Evolutionary conservation across 2,113 vertebrate species (phyloP).

Genomic region (Ellobius talpinus): DNA sequence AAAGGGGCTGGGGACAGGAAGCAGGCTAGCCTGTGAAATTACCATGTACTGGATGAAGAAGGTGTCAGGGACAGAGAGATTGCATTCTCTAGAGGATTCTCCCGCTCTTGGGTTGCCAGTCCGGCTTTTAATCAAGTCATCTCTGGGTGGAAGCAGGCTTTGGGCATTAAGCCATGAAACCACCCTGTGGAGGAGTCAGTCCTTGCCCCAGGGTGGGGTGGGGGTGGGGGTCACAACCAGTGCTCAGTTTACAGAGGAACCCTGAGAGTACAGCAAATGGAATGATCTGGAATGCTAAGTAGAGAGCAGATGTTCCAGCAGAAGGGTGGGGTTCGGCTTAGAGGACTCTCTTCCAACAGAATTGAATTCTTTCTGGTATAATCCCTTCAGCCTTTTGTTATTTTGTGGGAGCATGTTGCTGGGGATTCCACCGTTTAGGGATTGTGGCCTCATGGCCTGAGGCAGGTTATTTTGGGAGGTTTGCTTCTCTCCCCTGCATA

Average conservation of each 20-base stretch:
- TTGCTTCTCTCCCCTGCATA: not conserved
- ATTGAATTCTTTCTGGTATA: not conserved
- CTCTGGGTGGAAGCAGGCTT: not conserved
- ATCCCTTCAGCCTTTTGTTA: not conserved
- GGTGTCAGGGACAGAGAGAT: not conserved
- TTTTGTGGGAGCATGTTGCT: not conserved
- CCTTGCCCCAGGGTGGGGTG: not conserved
- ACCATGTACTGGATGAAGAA: not conserved
- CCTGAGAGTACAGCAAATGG: not conserved
- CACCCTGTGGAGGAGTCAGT: not conserved
- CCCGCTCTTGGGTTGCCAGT: not conserved
- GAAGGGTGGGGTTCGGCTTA: not conserved
- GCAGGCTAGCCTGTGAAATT: not conserved
- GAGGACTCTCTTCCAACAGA: not conserved
- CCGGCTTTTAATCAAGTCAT: not conserved
- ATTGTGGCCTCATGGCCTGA: not conserved
- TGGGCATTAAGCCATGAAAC: not conserved
- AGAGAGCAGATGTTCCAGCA: not conserved
- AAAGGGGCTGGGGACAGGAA: not conserved
- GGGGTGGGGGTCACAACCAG: not conserved
- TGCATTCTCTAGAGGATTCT: not conserved
- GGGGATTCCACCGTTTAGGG: not conserved
- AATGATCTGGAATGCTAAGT: not conserved
- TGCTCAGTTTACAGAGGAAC: not conserved
- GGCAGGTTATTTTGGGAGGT: not conserved